These are phyloP conservation scores for Plodia interpunctella DNA, from an alignment of 1,140 invertebrate genomes.

Conservation along the genomic window DNA sequence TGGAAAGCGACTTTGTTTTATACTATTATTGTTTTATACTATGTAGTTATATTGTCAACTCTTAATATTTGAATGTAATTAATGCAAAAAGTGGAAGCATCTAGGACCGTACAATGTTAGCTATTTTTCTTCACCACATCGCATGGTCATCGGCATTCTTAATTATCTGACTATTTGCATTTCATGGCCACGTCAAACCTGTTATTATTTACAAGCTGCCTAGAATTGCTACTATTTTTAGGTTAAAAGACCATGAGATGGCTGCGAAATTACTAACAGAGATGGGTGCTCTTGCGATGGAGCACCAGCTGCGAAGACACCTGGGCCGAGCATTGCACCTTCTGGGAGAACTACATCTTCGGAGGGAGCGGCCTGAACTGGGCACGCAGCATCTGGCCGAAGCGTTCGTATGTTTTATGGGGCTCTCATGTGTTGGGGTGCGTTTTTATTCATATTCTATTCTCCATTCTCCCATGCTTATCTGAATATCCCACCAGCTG, in stretches of 20 bases:
- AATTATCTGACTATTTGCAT: too few relatives aligned
- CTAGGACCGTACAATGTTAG: too few relatives aligned
- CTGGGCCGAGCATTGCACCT: constrained; percentile 60
- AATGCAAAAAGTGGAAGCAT: too few relatives aligned
- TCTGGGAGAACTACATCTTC: constrained; percentile 58
- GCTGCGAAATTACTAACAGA: constrained; percentile 55
- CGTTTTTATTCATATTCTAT: not conserved
- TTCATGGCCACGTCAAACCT: too few relatives aligned
- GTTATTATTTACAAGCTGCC: not conserved
- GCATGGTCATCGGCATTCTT: too few relatives aligned
- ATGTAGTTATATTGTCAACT: too few relatives aligned
- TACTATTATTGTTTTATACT: too few relatives aligned
- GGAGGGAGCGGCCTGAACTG: constrained; percentile 55
- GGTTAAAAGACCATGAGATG: constrained; percentile 51
- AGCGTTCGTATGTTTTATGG: constrained; percentile 66
- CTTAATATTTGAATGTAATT: too few relatives aligned
- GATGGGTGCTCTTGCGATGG: constrained; percentile 64
- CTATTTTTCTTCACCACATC: too few relatives aligned
- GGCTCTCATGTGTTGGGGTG: constrained; percentile 13
- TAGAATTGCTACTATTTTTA: constrained; percentile 17
- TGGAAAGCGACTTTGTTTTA: too few relatives aligned
- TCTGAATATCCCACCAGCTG: too few relatives aligned
- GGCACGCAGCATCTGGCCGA: constrained; percentile 62
- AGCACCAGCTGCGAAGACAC: constrained; percentile 46
- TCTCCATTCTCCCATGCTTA: too few relatives aligned